A percentile compares a stretch with the other conserved stretches of the same genome.
These are phyloP conservation scores for Sitophilus oryzae DNA, from an alignment of 1,140 invertebrate species.

Conservation along the genomic window DNA sequence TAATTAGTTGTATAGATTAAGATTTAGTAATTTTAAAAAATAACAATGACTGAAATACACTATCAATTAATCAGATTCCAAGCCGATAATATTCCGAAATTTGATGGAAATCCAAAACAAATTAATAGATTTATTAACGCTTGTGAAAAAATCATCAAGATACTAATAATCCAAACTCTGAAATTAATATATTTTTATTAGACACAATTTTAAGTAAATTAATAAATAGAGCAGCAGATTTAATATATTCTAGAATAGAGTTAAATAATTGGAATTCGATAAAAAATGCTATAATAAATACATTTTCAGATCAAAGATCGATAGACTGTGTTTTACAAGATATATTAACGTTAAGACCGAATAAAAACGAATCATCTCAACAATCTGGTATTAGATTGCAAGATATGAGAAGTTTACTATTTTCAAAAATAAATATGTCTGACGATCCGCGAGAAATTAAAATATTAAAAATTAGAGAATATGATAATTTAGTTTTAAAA, in stretches of 20 bases:
- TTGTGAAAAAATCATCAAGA: conserved; percentile 10
- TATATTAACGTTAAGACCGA: conserved; percentile 15
- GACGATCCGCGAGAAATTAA: conserved; percentile 7
- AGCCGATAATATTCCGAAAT: conserved; percentile 16
- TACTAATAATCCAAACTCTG: not conserved
- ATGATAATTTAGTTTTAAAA: conserved; percentile 12
- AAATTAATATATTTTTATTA: conserved; percentile 19
- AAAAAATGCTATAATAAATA: conserved; percentile 19
- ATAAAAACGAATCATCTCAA: conserved; percentile 23
- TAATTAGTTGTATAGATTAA: no score
- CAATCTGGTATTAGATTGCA: conserved; percentile 26
- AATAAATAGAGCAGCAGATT: conserved; percentile 14
- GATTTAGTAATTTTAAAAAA: no score
- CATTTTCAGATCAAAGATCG: conserved; percentile 23
- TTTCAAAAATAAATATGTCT: conserved; percentile 11
- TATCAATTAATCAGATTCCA: conserved; percentile 10
- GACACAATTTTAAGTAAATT: conserved; percentile 25
- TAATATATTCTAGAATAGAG: conserved; percentile 21
- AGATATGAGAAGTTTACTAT: conserved; percentile 14
- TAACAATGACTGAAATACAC: conserved; percentile 4
- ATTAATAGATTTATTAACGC: conserved; percentile 7
- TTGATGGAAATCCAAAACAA: conserved; percentile 15
- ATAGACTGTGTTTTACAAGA: conserved; percentile 28
- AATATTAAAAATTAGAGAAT: conserved; percentile 12
- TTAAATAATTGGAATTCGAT: conserved; percentile 20